phyloP scores from a whole-genome alignment of 2,888 invertebrate species.

The Lordiphosa fenestrarum region DNA sequence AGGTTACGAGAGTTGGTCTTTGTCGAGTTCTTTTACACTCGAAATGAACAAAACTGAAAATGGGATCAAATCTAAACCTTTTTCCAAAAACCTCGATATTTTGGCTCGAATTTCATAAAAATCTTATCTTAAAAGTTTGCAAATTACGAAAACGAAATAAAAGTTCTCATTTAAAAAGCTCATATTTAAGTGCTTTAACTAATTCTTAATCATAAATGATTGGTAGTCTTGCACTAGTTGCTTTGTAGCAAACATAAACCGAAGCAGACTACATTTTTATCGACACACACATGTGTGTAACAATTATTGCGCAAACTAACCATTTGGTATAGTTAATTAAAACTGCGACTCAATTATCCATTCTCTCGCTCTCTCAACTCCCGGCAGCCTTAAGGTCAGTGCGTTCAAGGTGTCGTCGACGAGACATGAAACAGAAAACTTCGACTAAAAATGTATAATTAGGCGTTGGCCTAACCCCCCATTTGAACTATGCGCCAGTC shows the following conservation, averaged over 20 bases:
- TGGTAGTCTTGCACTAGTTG: not conserved
- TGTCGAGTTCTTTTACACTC: no score
- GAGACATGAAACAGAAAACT: conserved; percentile 3
- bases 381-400: conserved; percentile 29
- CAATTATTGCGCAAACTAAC: conserved; percentile 32
- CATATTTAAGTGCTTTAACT: no score
- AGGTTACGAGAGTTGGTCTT: no score
- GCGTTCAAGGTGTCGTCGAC: conserved; percentile 32
- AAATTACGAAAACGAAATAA: no score
- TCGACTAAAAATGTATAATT: not conserved
- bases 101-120: no score
- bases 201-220: not conserved
- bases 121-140: no score
- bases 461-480: not conserved
- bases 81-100: no score
- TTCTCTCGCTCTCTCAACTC: conserved; percentile 4
- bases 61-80: no score
- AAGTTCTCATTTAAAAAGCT: no score
- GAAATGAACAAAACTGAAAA: no score
- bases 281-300: conserved; percentile 2
- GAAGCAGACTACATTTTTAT: no score
- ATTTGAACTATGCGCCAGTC: not conserved
- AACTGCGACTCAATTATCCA: conserved; percentile 2
- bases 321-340: conserved; percentile 33
- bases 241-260: not conserved